Conservation (phyloP, 2,113 vertebrate species). For the Oreochromis tanganicae region DNA sequence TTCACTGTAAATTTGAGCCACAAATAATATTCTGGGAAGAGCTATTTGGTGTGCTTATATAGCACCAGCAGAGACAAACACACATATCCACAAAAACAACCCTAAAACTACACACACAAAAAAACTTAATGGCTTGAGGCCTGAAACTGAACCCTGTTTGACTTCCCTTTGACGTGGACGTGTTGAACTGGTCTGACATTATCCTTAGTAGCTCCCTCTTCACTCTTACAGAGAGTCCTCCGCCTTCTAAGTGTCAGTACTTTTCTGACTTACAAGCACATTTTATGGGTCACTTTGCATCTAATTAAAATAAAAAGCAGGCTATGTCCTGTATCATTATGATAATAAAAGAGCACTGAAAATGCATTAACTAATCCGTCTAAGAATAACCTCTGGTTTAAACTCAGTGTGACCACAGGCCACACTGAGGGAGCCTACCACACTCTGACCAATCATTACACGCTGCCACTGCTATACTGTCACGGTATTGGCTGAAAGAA, state of each 20-base stretch:
- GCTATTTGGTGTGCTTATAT: neutral
- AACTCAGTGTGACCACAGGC: conserved; percentile 51
- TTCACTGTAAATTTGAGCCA: neutral
- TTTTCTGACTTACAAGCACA: neutral
- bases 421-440: conserved; percentile 20
- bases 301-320: conserved; percentile 47
- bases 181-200: neutral
- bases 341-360: conserved; percentile 32
- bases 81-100: neutral
- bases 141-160: neutral
- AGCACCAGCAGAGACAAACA: neutral
- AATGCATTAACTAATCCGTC: conserved; percentile 55
- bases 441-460: conserved; percentile 42
- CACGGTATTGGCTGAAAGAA: conserved; percentile 12
- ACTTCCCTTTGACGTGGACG: neutral
- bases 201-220: neutral
- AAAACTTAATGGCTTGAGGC: neutral
- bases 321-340: conserved; percentile 30
- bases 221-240: neutral
- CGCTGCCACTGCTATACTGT: neutral
- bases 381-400: conserved; percentile 47
- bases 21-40: neutral
- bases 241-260: neutral
- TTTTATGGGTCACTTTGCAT: conserved; percentile 32
- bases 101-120: neutral